phyloP scores from a whole-genome alignment of 2,113 vertebrate genomes.

The Mormyrus iriodes region DNA sequence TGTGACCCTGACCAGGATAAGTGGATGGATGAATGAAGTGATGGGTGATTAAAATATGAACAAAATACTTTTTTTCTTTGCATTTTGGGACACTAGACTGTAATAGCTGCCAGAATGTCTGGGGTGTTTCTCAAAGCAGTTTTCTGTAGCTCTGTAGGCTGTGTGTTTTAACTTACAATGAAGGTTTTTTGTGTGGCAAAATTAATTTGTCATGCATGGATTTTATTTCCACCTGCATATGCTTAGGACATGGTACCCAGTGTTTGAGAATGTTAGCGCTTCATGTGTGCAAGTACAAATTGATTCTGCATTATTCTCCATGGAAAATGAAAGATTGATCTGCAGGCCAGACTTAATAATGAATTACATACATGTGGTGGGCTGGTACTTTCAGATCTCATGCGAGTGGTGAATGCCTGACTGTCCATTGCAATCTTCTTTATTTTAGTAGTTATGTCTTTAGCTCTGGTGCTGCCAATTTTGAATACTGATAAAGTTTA shows the following conservation, averaged over 20 bases:
- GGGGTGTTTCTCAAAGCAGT: neutral
- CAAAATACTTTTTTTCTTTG: neutral
- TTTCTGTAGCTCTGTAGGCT: neutral
- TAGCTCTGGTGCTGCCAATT: no score
- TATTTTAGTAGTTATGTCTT: neutral
- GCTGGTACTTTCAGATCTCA: neutral
- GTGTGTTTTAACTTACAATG: neutral
- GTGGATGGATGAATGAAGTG: neutral
- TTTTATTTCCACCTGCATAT: neutral
- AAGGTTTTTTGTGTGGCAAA: neutral
- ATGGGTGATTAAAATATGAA: neutral
- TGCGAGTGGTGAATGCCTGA: neutral
- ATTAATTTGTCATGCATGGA: neutral
- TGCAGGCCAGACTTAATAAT: neutral
- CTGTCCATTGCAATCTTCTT: neutral
- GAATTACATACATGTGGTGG: neutral
- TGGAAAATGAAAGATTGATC: neutral
- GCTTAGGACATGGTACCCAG: neutral
- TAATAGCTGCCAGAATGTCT: neutral
- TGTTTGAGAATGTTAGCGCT: neutral
- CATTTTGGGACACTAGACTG: neutral
- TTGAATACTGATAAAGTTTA: neutral
- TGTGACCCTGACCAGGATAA: neutral
- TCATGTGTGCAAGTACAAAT: neutral
- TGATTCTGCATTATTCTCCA: neutral